Percentiles rank a stretch among this genome's conserved stretches.
phyloP scores from a whole-genome alignment of 1,140 invertebrate species.

The Ganaspis sp. region DNA sequence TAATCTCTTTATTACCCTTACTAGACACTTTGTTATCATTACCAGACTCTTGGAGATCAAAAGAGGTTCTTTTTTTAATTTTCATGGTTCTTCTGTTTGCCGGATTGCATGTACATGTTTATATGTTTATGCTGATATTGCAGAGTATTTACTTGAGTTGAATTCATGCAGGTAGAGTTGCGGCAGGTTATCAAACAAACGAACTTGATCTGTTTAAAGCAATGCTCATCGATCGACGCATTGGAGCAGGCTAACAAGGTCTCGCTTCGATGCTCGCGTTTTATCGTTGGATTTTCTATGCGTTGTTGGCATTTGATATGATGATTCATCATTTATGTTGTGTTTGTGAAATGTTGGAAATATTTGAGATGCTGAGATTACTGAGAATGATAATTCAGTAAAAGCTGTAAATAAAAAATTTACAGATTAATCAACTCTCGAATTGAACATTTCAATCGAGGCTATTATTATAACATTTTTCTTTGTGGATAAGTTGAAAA shows the following conservation, averaged over 20 bases:
- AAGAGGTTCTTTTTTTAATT: too few species aligned
- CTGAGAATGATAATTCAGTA: neutral
- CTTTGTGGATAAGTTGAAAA: too few species aligned
- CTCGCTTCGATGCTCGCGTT: constrained; percentile 29
- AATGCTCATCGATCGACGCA: constrained; percentile 24
- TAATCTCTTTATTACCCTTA: too few species aligned
- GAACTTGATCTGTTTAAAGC: constrained; percentile 24
- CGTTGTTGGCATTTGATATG: constrained; percentile 28
- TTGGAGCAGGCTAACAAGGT: constrained; percentile 25
- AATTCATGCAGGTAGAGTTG: constrained; percentile 1
- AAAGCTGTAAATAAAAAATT: neutral
- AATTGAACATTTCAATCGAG: too few species aligned
- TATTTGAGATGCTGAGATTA: neutral
- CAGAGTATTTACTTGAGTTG: neutral
- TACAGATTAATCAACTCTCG: neutral
- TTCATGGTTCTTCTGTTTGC: too few species aligned
- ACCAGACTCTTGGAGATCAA: too few species aligned
- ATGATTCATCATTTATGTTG: constrained; percentile 8
- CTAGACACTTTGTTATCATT: too few species aligned
- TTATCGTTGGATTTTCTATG: constrained; percentile 1
- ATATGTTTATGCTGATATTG: neutral
- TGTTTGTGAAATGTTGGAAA: neutral
- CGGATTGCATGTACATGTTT: neutral
- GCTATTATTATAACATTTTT: too few species aligned
- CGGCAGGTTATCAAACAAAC: constrained; percentile 26